Base-by-base conservation (phyloP, 2,113 vertebrate species). In the Petrocephalus zakoni region DNA sequence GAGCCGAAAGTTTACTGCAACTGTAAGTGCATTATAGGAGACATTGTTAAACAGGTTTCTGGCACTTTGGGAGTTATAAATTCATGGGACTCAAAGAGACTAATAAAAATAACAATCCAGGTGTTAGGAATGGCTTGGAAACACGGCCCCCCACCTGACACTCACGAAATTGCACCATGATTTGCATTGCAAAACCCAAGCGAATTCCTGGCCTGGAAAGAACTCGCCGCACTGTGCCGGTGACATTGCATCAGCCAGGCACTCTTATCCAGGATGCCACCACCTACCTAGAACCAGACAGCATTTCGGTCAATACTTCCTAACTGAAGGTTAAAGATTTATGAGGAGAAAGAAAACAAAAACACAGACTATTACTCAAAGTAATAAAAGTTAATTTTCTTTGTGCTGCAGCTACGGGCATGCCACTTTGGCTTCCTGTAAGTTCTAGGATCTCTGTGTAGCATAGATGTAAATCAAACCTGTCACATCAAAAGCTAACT, bases 171-270 rank as follows among this genome's bases (percentile, higher is more conserved):
- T 83, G 37, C 42, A 46, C 19, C 1, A n/a, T 83, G 49, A 83
- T 83, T 83, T 83, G 46, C 37, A 49, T 83, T 83, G 81, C 81
- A 83, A 83, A 83, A 83, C 19, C 46, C 6, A n/a, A 83, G 22
- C 9, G 9, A 49, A 47, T 83, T 49, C 37, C 81, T 49, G 81
- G 81, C 42, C 37, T 47, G n/a, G 37, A 55, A 88, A 42, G 10
- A 49, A 64, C 87, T 19, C 11, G 4, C 17, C 22, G 15, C 13
- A 17, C 49, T 34, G 6, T 29, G 52, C 46, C 3, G 15, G n/a
- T 88, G 34, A 75, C 61, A 58, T 75, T 34, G 47, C 46, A 52
- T 29, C 68, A 78, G 29, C 22, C 82, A 56, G 72, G 0, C 47
- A 29, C 37, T 11, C 37, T 78, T 42, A 78, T 42, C 15, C 72